These are phyloP conservation scores for Galerucella pusilla DNA, from an alignment of 2,888 invertebrate species.

Conservation along the genomic window DNA sequence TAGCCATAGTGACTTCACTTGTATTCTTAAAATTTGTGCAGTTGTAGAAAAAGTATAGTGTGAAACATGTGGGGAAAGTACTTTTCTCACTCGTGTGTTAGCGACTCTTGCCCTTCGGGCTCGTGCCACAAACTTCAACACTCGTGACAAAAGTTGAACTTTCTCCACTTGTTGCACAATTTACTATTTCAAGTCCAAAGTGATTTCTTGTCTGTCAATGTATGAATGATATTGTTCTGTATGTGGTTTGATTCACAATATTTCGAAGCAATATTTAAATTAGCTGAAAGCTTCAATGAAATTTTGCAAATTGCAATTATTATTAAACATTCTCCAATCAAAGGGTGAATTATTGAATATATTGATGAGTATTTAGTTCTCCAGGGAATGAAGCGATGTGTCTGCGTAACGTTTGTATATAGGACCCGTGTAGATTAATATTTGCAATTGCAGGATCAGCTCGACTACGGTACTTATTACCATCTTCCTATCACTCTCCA, in stretches of 20 bases:
- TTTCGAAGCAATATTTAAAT: slow-evolving; percentile 25
- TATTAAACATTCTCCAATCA: slow-evolving; percentile 36
- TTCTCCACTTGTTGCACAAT: no score
- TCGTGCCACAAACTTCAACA: no score
- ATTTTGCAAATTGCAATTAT: slow-evolving; percentile 38
- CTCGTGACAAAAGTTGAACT: no score
- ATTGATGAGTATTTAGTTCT: slow-evolving; percentile 34
- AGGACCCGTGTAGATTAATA: slow-evolving; percentile 19
- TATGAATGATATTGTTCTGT: neutral
- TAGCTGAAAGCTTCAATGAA: slow-evolving; percentile 31
- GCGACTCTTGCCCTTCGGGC: no score
- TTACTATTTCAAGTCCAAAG: no score
- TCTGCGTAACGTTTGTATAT: slow-evolving; percentile 3
- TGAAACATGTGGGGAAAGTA: no score
- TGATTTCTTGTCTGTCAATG: neutral
- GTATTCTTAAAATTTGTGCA: no score
- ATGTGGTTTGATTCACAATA: neutral
- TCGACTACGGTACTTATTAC: slow-evolving; percentile 20
- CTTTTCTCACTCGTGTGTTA: no score
- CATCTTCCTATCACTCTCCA: slow-evolving; percentile 16
- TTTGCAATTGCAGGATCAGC: slow-evolving; percentile 11
- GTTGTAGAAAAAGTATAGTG: no score
- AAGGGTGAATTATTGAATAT: slow-evolving; percentile 37
- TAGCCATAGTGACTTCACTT: no score
- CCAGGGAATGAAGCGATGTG: slow-evolving; percentile 19